phyloP scores from a whole-genome alignment of 2,113 vertebrate species.

The Benitochromis conjunctus region DNA sequence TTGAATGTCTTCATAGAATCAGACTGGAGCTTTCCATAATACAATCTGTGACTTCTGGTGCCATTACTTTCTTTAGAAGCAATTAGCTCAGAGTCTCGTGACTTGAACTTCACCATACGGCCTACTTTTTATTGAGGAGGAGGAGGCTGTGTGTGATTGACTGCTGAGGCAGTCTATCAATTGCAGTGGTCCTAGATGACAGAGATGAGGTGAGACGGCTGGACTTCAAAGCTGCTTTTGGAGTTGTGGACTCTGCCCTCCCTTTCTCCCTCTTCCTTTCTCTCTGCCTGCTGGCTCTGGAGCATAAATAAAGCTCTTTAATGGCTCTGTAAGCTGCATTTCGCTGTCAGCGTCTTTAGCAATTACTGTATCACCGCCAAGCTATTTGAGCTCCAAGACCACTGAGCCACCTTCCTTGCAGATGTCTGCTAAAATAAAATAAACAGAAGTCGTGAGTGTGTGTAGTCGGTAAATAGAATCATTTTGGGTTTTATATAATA shows the following conservation, averaged over 20 bases:
- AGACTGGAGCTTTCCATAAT: constrained; percentile 41
- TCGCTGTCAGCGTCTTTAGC: constrained; percentile 75
- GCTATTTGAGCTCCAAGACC: constrained; percentile 49
- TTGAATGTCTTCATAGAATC: constrained; percentile 54
- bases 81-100: constrained; percentile 50
- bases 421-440: constrained; percentile 56
- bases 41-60: constrained; percentile 41
- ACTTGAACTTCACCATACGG: constrained; percentile 56
- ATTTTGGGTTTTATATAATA: not conserved
- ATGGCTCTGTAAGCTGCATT: constrained; percentile 73
- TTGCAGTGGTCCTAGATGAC: constrained; percentile 53
- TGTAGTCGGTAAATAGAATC: constrained; percentile 23
- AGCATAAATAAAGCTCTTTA: constrained; percentile 77
- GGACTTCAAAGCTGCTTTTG: constrained; percentile 71
- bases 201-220: constrained; percentile 71
- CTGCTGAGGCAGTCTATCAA: constrained; percentile 62
- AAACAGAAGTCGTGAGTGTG: constrained; percentile 40
- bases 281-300: constrained; percentile 47
- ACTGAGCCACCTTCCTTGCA: constrained; percentile 57
- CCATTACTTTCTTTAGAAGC: constrained; percentile 52
- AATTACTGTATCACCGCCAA: constrained; percentile 67
- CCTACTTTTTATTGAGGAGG: constrained; percentile 28
- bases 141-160: constrained; percentile 37
- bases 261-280: constrained; percentile 48
- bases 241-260: constrained; percentile 61